These are phyloP conservation scores for Linepithema humile DNA, from an alignment of 1,140 invertebrate genomes.

Conservation along the genomic window DNA sequence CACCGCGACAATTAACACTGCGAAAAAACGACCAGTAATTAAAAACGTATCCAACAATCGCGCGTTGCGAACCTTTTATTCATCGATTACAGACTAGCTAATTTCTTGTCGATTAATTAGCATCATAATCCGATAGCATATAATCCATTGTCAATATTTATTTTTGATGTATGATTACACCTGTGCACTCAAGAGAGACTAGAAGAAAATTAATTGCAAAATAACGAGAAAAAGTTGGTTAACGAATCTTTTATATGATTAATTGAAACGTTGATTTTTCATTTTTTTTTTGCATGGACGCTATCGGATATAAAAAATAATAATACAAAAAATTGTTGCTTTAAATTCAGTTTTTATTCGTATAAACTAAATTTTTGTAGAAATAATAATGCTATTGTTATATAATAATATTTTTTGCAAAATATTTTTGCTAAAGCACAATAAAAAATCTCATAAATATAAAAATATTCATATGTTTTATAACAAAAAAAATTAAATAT, in stretches of 20 bases:
- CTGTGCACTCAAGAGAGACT: neutral
- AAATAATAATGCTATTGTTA: no score
- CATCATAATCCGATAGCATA: neutral
- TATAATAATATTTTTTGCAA: no score
- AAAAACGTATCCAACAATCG: constrained; percentile 10
- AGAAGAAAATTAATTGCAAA: neutral
- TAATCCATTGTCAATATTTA: neutral
- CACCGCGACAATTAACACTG: constrained; percentile 11
- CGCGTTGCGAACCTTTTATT: neutral
- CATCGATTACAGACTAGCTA: neutral
- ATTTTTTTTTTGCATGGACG: neutral
- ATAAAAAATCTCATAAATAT: no score
- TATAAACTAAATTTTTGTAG: neutral
- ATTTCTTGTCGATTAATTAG: constrained; percentile 8
- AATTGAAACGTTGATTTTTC: neutral
- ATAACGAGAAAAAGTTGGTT: neutral
- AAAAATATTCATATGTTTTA: no score
- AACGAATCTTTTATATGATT: neutral
- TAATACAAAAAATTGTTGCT: neutral
- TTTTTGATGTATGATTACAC: neutral
- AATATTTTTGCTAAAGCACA: no score
- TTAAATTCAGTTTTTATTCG: neutral
- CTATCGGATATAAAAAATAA: neutral
- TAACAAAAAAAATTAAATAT: no score
- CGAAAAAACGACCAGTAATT: constrained; percentile 14